Base-by-base conservation (phyloP, 1,140 invertebrate species). In the Drosophila tsacasi region DNA sequence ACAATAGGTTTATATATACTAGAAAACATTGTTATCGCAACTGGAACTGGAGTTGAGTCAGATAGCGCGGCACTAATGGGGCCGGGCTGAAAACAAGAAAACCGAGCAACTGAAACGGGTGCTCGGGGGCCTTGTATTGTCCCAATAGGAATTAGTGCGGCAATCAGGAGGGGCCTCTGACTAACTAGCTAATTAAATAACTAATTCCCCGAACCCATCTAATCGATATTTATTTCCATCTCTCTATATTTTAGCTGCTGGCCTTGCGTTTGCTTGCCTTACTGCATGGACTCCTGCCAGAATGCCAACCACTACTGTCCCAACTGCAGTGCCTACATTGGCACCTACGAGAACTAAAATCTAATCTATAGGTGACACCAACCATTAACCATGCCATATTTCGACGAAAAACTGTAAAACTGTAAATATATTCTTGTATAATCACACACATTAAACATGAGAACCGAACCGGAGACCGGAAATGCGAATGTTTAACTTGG, bases 291-390 rank as follows among this genome's bases (percentile, higher is more conserved):
- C 71, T 94, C 93, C 13, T 96, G 95, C 77, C 93, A 95, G 81
- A 94, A 93, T 52, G 94, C 94, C 19, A 95, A 95, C 66, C 96
- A 96, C 80, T 95, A 94, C 66, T 96, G 96, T 83, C 95, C 96
- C n/a, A 94, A 94, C 50, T 96, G 96, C 79, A 94, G 94, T 37
- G 80, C 94, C 9, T 96, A 93, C 71, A 92, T 96, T 35, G 96
- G 96, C 54, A 93, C 94, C 19, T 95, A 95, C 58, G 68, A 91
- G 60, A 89, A 81, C 44, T 92, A 75, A 73, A n/a, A 17, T 17
- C 44, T 37, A 25, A 46, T 12, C 19, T 32, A 15, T 60, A 63
- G n/a, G 13, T 42, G 12, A 58, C 13, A 37, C 40, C 17, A 59
- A 40, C 13, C 25, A 55, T 57, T 74, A 55, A 30, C 39, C 50